phyloP scores from a whole-genome alignment of 2,797 vertebrate genomes.

The Clarias fuscus region DNA sequence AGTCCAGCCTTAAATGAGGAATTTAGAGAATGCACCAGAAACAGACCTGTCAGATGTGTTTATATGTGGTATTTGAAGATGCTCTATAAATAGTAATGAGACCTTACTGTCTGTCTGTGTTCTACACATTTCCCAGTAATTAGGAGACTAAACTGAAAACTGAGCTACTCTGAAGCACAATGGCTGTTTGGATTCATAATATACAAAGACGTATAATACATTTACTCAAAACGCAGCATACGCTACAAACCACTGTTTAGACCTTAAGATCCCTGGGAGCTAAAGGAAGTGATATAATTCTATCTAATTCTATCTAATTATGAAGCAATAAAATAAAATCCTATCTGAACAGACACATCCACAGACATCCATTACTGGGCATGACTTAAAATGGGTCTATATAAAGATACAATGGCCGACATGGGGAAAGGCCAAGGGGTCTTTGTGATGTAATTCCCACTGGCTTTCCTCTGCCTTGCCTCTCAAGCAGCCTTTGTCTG shows the following conservation, averaged over 20 bases:
- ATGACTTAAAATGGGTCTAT: neutral
- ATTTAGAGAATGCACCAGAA: constrained; percentile 25
- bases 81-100: constrained; percentile 1
- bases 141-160: neutral
- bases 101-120: neutral
- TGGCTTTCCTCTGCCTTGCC: neutral
- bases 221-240: neutral
- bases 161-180: neutral
- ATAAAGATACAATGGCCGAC: neutral
- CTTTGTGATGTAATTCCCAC: neutral
- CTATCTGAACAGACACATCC: neutral
- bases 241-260: neutral
- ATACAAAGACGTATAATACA: neutral
- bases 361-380: neutral
- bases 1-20: constrained; percentile 43
- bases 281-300: neutral
- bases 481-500: neutral
- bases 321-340: neutral
- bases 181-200: neutral
- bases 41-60: constrained; percentile 33
- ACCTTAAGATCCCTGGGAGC: neutral
- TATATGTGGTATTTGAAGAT: constrained; percentile 25
- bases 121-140: constrained; percentile 12
- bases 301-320: neutral
- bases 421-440: neutral